Base-by-base conservation (phyloP, 2,113 vertebrate species). In the Maccullochella peelii region DNA sequence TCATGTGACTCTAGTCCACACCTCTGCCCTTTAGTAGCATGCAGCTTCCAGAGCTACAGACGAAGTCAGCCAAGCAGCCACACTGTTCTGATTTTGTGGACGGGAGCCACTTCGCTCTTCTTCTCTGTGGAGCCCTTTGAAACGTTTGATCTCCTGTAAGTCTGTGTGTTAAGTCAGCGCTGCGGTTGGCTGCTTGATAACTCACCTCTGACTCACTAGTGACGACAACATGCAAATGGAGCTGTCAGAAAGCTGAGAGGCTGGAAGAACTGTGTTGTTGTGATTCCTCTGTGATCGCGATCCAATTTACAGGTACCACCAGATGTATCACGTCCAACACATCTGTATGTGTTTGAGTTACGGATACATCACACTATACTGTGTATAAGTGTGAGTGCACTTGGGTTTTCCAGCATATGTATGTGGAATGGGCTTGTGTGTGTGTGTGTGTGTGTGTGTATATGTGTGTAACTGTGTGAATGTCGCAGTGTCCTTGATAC, bases 401-500 rank as follows among this genome's bases (percentile, higher is more conserved):
- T 59, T 38, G 23, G 30, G 12, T 8, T 72, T 59, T 27, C 30
- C 61, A 40, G 50, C n/a, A 6, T 14, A 49, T 33, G 12, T 16
- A 23, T 38, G 52, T 50, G 14, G 49, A n/a, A 27, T 68, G 30
- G 0, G 14, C 6, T 0, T 71, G 12, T 57, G 23, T 73, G 36
- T 42, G 33, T 65, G 50, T 52, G 23, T 61, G n/a, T 67, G 5
- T 40, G 12, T 25, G 42, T 12, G 40, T 42, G 55, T 57, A 72
- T 76, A 50, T 61, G 63, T 66, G 63, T 47, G 4, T 38, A 14
- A 11, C 8, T 40, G 42, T 12, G 40, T 42, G 55, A 63, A 75
- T 76, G 57, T 61, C 38, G 85, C 11, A 1, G 61, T 83, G 88
- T 87, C 88, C 88, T 90, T 91, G 83, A 72, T 83, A 57, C 0